These are phyloP conservation scores for Esperia sulphurella DNA, from an alignment of 2,888 invertebrate species.

Conservation along the genomic window DNA sequence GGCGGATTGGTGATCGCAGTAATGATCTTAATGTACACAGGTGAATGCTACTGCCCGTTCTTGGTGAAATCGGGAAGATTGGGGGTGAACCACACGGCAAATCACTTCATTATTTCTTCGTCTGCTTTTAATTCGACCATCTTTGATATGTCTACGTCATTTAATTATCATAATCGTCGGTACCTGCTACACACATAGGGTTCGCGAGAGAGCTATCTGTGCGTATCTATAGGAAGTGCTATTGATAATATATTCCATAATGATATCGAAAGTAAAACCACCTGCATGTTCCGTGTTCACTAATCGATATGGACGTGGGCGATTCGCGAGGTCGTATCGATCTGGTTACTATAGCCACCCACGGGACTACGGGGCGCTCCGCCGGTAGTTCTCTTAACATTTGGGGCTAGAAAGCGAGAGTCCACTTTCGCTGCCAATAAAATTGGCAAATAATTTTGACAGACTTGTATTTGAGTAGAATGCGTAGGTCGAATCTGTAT, in stretches of 20 bases:
- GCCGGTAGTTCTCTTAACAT: constrained; percentile 17
- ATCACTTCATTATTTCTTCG: too few species aligned
- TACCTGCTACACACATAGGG: too few species aligned
- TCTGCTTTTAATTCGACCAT: too few species aligned
- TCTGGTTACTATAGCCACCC: constrained; percentile 1
- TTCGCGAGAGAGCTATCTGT: too few species aligned
- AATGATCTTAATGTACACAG: too few species aligned
- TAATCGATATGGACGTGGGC: constrained; percentile 13
- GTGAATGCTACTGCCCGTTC: too few species aligned
- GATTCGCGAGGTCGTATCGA: constrained; percentile 11
- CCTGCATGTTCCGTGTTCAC: constrained; percentile 2
- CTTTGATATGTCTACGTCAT: too few species aligned
- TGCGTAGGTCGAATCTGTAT: background rate
- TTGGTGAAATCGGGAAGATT: too few species aligned
- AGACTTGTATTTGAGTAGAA: background rate
- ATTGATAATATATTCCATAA: background rate
- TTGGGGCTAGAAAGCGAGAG: constrained; percentile 54
- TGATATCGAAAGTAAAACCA: constrained; percentile 6
- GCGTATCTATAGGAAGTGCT: too few species aligned
- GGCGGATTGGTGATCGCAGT: too few species aligned
- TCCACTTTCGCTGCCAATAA: constrained; percentile 51
- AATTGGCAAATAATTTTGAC: constrained; percentile 16
- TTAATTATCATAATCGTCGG: too few species aligned
- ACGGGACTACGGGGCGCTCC: background rate
- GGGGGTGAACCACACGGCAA: too few species aligned